These are phyloP conservation scores for Melanostigma gelatinosum DNA, from an alignment of 2,113 vertebrate genomes.

Conservation along the genomic window DNA sequence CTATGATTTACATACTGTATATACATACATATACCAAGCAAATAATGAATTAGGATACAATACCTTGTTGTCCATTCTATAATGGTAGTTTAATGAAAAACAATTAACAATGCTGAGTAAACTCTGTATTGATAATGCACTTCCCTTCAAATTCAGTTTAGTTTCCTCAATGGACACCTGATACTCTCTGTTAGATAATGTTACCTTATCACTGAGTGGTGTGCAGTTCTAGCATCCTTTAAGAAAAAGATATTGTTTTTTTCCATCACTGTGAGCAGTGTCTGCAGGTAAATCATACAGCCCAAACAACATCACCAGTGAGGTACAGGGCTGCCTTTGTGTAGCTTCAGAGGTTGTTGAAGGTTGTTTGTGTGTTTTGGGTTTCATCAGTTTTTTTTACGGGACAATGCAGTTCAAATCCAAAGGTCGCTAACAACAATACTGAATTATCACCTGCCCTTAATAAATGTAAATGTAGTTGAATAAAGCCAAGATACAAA, in stretches of 20 bases:
- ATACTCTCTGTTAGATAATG: not conserved
- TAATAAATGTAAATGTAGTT: not conserved
- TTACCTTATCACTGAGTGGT: not conserved
- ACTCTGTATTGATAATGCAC: not conserved
- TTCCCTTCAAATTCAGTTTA: not conserved
- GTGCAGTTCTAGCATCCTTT: not conserved
- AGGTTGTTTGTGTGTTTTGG: not conserved
- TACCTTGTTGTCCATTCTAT: not conserved
- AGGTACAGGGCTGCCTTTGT: not conserved
- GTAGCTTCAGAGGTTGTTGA: not conserved
- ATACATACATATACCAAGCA: not conserved
- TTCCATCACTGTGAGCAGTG: not conserved
- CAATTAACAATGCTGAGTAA: not conserved
- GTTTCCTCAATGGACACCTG: not conserved
- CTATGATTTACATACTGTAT: not conserved
- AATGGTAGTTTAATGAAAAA: not conserved
- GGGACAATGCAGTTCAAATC: not conserved
- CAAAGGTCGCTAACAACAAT: not conserved
- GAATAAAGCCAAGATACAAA: not conserved
- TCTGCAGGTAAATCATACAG: not conserved
- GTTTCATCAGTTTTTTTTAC: not conserved
- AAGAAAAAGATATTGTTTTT: not conserved
- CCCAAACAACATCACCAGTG: not conserved
- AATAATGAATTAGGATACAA: not conserved
- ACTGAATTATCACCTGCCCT: not conserved